Evolutionary conservation across 1,140 invertebrate genomes (phyloP), one percentile per base, ranked within the genome.

Genomic region (Formica exsecta): DNA sequence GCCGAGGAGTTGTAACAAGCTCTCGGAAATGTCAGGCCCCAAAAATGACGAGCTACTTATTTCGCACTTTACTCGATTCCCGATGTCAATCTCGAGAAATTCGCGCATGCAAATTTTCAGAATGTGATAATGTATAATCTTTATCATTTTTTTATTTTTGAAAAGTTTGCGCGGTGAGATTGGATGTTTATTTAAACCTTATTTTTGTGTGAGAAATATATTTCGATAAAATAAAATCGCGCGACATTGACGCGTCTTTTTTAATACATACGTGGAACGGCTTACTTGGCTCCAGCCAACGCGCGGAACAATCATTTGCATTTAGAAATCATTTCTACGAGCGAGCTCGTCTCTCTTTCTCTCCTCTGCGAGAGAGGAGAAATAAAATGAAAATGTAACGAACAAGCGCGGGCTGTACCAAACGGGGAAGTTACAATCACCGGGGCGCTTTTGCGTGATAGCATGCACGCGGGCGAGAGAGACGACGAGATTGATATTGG

Each of bases 401-500:
- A 86, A 77, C 81, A 85, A 89, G 79, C 76, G 79, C 76, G 84
- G 76, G 88, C 87, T 68, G 81, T 77, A 44, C 71, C 57, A 41
- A 51, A 83, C 71, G 75, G 76, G 83, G 79, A 62, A 76, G 71
- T 71, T 77, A 86, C 87, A 83, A 70, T 89, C 88, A 85, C 61
- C 62, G 38, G 48, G 84, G 76, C 80, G 88, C 64, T 89, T 89
- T 89, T 89, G 87, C 88, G 88, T 89, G 88, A 89, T 86, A 88
- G 88, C 87, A 86, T 89, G 87, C 88, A 76, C 86, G 57, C 44
- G 44, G 44, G 44, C 44, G 85, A 76, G 80, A 85, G 80, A 87
- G 75, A 71, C 76, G 90, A 83, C 80, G 89, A 91, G 89, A 91
- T 91, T 90, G 93, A 94, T 94, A 94, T 94, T 94, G 93, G 93